Percentiles rank a stretch among this genome's conserved stretches.
phyloP scores from a whole-genome alignment of 2,797 vertebrate species.

The Luscinia luscinia region DNA sequence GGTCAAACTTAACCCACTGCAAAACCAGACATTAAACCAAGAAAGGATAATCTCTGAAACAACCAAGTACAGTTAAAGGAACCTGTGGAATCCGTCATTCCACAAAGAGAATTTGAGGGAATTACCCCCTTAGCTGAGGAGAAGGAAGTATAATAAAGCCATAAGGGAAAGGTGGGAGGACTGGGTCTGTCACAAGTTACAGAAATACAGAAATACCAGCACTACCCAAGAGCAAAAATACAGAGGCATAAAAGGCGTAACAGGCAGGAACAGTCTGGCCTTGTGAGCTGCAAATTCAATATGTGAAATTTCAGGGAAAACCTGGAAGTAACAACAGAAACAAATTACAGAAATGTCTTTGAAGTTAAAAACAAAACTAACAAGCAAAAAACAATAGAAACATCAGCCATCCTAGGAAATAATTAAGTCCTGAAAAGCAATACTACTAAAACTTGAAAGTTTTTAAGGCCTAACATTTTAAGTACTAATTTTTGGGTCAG shows the following conservation, averaged over 20 bases:
- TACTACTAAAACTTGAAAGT: background rate
- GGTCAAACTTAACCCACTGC: background rate
- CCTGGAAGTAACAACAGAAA: background rate
- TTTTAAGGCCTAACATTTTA: background rate
- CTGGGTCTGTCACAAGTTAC: accelerated
- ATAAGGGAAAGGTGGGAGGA: background rate
- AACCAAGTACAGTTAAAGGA: background rate
- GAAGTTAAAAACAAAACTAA: background rate
- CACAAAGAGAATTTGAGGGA: background rate
- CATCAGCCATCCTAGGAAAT: background rate
- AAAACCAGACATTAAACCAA: background rate
- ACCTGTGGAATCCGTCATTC: background rate
- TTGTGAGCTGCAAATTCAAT: background rate
- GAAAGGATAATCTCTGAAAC: background rate
- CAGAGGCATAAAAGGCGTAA: background rate
- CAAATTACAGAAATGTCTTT: background rate
- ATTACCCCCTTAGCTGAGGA: background rate
- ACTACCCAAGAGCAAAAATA: background rate
- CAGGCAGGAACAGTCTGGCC: background rate
- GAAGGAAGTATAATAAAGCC: background rate
- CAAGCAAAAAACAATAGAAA: background rate
- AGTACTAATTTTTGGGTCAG: background rate
- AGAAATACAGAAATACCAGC: background rate
- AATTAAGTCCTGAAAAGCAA: background rate
- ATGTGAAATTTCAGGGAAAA: background rate